A percentile compares a stretch with the other conserved stretches of the same genome.
phyloP scores from a whole-genome alignment of 2,888 invertebrate species.

The Cataglyphis rosenhaueri region DNA sequence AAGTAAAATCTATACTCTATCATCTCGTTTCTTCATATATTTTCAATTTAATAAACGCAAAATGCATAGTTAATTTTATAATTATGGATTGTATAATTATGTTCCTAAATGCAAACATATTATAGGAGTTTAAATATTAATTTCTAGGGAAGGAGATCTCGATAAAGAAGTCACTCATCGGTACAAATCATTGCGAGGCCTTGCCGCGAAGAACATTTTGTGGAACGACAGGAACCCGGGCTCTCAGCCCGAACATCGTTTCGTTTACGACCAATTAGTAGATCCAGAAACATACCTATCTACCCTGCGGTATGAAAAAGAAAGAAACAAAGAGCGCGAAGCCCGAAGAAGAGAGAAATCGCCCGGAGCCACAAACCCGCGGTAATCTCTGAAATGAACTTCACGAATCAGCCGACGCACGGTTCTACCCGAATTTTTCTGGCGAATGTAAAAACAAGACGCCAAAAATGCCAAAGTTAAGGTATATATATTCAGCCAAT shows the following conservation, averaged over 20 bases:
- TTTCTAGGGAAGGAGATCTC: slow-evolving; percentile 49
- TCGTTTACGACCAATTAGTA: slow-evolving; percentile 81
- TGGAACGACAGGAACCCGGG: slow-evolving; percentile 49
- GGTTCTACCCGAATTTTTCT: slow-evolving; percentile 42
- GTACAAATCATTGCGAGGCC: slow-evolving; percentile 22
- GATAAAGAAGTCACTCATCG: slow-evolving; percentile 63
- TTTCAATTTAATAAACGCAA: not conserved
- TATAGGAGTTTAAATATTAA: slow-evolving; percentile 23
- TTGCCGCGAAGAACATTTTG: slow-evolving; percentile 44
- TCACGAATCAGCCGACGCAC: slow-evolving; percentile 38
- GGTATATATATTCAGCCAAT: slow-evolving; percentile 71
- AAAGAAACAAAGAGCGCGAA: slow-evolving; percentile 30
- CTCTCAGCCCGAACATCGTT: slow-evolving; percentile 67
- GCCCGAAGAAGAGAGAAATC: slow-evolving; percentile 58
- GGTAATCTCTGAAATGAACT: slow-evolving; percentile 57
- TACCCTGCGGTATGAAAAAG: slow-evolving; percentile 62
- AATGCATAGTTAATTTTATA: not conserved
- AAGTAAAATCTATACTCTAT: not conserved
- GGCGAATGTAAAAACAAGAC: slow-evolving; percentile 53
- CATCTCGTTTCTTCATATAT: not conserved
- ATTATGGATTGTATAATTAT: not conserved
- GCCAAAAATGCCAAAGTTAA: slow-evolving; percentile 65
- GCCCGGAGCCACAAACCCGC: slow-evolving; percentile 55
- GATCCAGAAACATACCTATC: slow-evolving; percentile 76
- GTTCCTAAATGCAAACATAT: slow-evolving; percentile 44